Evolutionary conservation across 2,113 vertebrate species (phyloP).

Genomic region (Typhlomys cinereus): DNA sequence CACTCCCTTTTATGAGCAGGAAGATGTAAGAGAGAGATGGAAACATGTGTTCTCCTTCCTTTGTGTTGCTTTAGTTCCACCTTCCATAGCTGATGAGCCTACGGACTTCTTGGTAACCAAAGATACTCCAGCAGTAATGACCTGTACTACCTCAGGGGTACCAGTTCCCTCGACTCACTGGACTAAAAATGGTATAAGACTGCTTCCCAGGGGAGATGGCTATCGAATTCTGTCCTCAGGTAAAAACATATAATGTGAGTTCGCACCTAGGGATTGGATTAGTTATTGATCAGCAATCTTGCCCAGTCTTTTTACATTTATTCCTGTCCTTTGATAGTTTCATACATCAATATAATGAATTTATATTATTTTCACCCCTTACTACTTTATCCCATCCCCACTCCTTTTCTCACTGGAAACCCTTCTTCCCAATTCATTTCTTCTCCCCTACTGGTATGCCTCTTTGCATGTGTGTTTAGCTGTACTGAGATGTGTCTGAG

Average conservation of each 20-base stretch:
- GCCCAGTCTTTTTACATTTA: too few species aligned
- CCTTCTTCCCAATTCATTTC: too few species aligned
- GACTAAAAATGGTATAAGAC: constrained; percentile 91
- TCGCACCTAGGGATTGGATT: not conserved
- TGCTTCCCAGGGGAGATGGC: constrained; percentile 87
- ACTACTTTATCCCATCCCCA: too few species aligned
- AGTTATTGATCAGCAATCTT: not conserved
- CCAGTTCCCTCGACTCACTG: constrained; percentile 92
- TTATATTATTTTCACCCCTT: too few species aligned
- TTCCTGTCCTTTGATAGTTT: too few species aligned
- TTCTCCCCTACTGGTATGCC: too few species aligned
- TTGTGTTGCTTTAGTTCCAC: constrained; percentile 89
- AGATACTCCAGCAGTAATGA: constrained; percentile 90
- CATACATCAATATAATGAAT: too few species aligned
- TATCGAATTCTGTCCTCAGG: constrained; percentile 93
- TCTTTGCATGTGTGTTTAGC: too few species aligned
- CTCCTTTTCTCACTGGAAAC: too few species aligned
- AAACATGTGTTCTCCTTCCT: not conserved
- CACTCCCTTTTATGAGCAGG: not conserved
- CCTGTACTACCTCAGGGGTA: constrained; percentile 93
- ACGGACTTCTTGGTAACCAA: constrained; percentile 91
- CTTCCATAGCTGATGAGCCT: constrained; percentile 95
- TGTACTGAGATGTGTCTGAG: too few species aligned
- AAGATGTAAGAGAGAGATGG: not conserved
- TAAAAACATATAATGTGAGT: constrained; percentile 69